Evolutionary conservation across 2,888 invertebrate species (phyloP), one percentile per base, ranked within the genome.

Genomic region (Ligdia adustata): DNA sequence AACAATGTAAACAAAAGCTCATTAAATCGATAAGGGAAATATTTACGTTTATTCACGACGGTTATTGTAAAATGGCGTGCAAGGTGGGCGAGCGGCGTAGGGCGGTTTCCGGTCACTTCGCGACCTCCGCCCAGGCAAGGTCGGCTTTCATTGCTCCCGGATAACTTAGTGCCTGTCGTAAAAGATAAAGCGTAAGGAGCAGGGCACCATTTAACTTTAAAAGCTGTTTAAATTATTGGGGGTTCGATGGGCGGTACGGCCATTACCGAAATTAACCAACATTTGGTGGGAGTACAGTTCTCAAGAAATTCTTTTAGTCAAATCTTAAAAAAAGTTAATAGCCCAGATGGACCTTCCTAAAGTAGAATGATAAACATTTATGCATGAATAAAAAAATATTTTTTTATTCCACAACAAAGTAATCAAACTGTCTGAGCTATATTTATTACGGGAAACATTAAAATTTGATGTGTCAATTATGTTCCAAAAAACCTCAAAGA

Each of bases 31-130:
- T 73, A 62, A 55, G 52, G 66, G 58, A 68, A 66, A 67, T 67
- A 63, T 63, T 63, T 65, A 47, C 41, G 66, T 72, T 66, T 66
- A 68, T 68, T 69, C 60, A 48, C 28, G 46, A 16, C 14, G 47
- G 66, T 65, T 75, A 75, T 74, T 75, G 76, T 81, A 69, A 72
- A 73, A 79, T 80, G 63, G 82, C 81, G 79, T 82, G 82, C 69
- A 62, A 66, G 68, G 66, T 55, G 60, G 65, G 58, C 47, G 14
- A 20, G 58, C 47, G 14, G 26, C 14, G 29, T 22, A 26, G 18
- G 47, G 60, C 32, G 28, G 65, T 64, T 76, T 65, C 65, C 66
- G 58, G 69, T 55, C 50, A 43, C 38, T 27, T 28, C 27, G 67
- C 68, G 72, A 67, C 79, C 77, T 70, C 70, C 63, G 57, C 53